These are phyloP conservation scores for Mixornis gularis DNA, from an alignment of 2,113 vertebrate species.

Conservation along the genomic window DNA sequence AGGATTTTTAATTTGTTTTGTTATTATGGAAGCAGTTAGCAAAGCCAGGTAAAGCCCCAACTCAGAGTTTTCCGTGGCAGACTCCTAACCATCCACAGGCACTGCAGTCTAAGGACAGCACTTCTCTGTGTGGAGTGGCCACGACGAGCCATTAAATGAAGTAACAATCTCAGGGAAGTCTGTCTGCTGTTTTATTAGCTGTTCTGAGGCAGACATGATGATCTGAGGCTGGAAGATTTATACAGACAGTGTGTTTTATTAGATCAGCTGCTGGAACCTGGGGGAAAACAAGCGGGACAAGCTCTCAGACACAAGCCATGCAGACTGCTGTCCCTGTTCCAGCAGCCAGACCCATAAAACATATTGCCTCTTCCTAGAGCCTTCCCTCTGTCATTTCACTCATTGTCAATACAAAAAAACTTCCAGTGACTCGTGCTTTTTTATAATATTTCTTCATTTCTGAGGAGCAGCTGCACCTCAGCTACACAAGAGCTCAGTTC, in stretches of 20 bases:
- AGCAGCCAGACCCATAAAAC: not conserved
- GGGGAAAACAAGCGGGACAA: not conserved
- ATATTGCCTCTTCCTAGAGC: not conserved
- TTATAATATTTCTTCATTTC: not conserved
- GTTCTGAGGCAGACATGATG: not conserved
- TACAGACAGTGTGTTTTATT: not conserved
- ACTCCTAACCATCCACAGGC: accelerated
- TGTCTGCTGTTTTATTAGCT: not conserved
- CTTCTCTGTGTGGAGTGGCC: not conserved
- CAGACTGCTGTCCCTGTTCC: not conserved
- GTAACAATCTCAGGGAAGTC: not conserved
- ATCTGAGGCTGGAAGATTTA: not conserved
- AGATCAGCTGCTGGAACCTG: not conserved
- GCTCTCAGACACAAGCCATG: not conserved
- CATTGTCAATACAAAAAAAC: not conserved
- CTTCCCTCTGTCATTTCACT: not conserved
- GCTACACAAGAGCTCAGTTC: accelerated
- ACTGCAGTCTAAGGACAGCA: not conserved
- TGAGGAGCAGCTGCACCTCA: not conserved
- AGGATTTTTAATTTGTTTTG: not conserved
- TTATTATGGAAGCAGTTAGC: not conserved
- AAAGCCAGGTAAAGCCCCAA: not conserved
- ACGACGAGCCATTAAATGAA: not conserved
- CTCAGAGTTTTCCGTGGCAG: not conserved
- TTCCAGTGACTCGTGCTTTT: not conserved